phyloP scores from a whole-genome alignment of 2,888 invertebrate genomes.

The Baronia brevicornis region DNA sequence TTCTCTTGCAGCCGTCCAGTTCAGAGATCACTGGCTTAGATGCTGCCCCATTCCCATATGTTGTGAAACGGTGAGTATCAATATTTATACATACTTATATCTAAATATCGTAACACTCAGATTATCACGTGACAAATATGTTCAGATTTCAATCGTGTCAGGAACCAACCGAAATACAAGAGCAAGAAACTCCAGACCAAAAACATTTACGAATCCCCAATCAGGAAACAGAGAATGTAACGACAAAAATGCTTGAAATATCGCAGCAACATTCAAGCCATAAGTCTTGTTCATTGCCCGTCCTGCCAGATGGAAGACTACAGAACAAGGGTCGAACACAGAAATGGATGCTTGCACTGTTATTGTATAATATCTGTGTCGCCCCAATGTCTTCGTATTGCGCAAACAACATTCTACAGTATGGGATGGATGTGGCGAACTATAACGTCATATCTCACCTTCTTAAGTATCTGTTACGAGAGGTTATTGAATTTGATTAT shows the following conservation, averaged over 20 bases:
- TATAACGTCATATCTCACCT: slow-evolving; percentile 50
- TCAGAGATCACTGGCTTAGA: slow-evolving; percentile 35
- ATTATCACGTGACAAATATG: slow-evolving; percentile 21
- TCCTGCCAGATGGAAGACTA: slow-evolving; percentile 23
- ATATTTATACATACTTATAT: slow-evolving; percentile 1
- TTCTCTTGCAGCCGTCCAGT: slow-evolving; percentile 45
- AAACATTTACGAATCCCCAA: too few species aligned
- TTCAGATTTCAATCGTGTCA: slow-evolving; percentile 49
- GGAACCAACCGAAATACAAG: slow-evolving; percentile 29
- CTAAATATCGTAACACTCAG: slow-evolving; percentile 3
- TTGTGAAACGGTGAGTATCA: slow-evolving; percentile 49
- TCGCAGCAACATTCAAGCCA: too few species aligned
- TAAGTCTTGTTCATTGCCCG: slow-evolving; percentile 22
- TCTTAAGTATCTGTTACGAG: slow-evolving; percentile 47
- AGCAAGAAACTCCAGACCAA: slow-evolving; percentile 8
- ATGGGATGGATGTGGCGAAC: slow-evolving; percentile 60
- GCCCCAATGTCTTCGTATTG: slow-evolving; percentile 63
- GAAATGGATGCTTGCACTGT: slow-evolving; percentile 60
- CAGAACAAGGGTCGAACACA: slow-evolving; percentile 31
- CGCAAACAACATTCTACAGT: slow-evolving; percentile 53
- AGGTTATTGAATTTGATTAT: slow-evolving; percentile 33
- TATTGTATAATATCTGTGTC: slow-evolving; percentile 58
- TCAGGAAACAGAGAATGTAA: too few species aligned
- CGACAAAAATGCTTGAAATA: slow-evolving; percentile 9
- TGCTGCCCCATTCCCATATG: slow-evolving; percentile 47